These are phyloP conservation scores for Pilophorus perplexus DNA, from an alignment of 2,888 invertebrate species.

Conservation along the genomic window DNA sequence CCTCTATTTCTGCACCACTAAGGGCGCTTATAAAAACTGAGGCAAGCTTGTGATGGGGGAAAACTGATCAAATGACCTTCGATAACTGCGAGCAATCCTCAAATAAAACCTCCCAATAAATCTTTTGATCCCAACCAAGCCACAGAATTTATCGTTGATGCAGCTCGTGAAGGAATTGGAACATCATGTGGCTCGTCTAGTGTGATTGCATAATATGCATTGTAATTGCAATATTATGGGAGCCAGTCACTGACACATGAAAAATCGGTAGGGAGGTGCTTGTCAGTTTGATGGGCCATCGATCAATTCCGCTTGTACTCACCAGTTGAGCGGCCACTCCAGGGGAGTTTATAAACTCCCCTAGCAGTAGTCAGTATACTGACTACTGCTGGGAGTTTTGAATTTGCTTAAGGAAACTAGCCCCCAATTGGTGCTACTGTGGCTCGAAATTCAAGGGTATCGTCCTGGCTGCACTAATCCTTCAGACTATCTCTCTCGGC, in stretches of 20 bases:
- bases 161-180: too few relatives aligned
- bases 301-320: too few relatives aligned
- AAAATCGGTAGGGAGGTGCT: too few relatives aligned
- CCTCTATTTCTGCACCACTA: neutral
- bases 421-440: neutral
- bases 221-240: too few relatives aligned
- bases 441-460: too few relatives aligned
- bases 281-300: too few relatives aligned
- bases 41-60: neutral
- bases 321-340: neutral
- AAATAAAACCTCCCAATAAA: neutral
- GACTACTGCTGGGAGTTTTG: neutral
- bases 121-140: too few relatives aligned
- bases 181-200: too few relatives aligned
- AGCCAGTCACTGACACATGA: too few relatives aligned
- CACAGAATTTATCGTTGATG: too few relatives aligned
- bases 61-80: neutral
- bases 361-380: too few relatives aligned
- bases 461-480: neutral
- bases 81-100: neutral
- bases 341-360: neutral
- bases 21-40: neutral
- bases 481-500: neutral
- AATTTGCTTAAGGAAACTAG: neutral
- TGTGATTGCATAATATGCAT: too few relatives aligned